A percentile compares a stretch with the other conserved stretches of the same genome.
Conservation (phyloP, 2,888 invertebrate genomes). For the Barypeithes pellucidus region DNA sequence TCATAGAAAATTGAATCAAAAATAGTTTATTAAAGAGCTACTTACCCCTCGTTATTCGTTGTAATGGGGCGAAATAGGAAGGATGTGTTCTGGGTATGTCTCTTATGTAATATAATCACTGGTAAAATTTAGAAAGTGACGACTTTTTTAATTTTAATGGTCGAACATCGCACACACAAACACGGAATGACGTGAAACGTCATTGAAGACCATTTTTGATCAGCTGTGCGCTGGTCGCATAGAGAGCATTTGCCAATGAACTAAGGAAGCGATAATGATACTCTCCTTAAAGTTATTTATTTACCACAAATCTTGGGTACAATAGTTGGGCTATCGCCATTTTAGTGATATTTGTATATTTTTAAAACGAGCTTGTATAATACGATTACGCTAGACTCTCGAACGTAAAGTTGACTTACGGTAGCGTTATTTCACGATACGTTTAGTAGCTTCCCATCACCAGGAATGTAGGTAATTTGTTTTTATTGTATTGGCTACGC, state of each 20-base stretch:
- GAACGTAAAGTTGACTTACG: not conserved
- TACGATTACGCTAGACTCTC: too few relatives aligned
- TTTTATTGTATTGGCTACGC: not conserved
- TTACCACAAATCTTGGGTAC: too few relatives aligned
- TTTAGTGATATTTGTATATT: too few relatives aligned
- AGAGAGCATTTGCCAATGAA: not conserved
- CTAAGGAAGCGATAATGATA: not conserved
- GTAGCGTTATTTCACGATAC: not conserved
- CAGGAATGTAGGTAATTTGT: not conserved
- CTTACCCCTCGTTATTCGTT: constrained; percentile 24
- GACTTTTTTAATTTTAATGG: constrained; percentile 3
- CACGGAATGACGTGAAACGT: constrained; percentile 14
- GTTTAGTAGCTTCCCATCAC: not conserved
- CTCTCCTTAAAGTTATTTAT: not conserved
- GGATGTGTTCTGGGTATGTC: not conserved
- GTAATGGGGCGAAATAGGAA: constrained; percentile 24
- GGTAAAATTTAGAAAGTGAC: constrained; percentile 36
- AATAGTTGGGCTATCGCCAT: too few relatives aligned
- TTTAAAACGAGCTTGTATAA: too few relatives aligned
- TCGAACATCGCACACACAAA: constrained; percentile 17
- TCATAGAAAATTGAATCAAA: not conserved
- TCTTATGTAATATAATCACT: constrained; percentile 35
- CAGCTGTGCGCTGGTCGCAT: constrained; percentile 10
- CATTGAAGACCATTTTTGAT: constrained; percentile 1
- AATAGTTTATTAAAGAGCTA: not conserved